These are phyloP conservation scores for Saccostrea glomerata DNA, from an alignment of 1,140 invertebrate species.

Conservation along the genomic window DNA sequence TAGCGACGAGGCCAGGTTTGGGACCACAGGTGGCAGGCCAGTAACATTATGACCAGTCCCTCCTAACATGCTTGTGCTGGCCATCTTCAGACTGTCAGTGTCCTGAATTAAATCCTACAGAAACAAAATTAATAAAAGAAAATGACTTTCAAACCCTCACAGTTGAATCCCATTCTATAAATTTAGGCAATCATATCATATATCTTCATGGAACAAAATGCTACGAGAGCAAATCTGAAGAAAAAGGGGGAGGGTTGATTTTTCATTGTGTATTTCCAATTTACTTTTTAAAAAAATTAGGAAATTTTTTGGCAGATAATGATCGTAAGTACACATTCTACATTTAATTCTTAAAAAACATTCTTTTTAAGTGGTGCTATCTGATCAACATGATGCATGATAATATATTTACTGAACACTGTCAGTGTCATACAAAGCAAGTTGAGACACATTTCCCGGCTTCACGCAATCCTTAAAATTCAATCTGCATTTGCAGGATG, in stretches of 20 bases:
- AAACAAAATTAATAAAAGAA: background rate
- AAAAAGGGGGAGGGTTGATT: no score
- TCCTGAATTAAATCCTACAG: background rate
- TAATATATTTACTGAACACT: background rate
- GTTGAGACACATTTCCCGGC: constrained; percentile 20
- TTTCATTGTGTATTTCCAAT: no score
- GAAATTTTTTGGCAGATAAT: background rate
- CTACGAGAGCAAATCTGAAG: background rate
- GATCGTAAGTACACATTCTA: background rate
- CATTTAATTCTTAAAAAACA: background rate
- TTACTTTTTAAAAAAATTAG: no score
- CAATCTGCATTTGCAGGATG: background rate
- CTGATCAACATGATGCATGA: background rate
- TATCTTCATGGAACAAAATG: background rate
- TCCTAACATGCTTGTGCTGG: constrained; percentile 42
- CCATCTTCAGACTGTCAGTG: constrained; percentile 34
- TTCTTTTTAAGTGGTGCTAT: background rate
- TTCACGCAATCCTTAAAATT: background rate
- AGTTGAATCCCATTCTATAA: background rate
- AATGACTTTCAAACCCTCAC: background rate
- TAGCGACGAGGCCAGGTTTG: constrained; percentile 57
- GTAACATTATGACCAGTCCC: background rate
- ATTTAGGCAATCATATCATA: no score
- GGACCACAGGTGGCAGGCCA: constrained; percentile 50
- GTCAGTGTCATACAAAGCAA: background rate